Percentiles rank a stretch among this genome's conserved stretches.
These are phyloP conservation scores for Drosophila azteca DNA, from an alignment of 1,140 invertebrate species.

Conservation along the genomic window DNA sequence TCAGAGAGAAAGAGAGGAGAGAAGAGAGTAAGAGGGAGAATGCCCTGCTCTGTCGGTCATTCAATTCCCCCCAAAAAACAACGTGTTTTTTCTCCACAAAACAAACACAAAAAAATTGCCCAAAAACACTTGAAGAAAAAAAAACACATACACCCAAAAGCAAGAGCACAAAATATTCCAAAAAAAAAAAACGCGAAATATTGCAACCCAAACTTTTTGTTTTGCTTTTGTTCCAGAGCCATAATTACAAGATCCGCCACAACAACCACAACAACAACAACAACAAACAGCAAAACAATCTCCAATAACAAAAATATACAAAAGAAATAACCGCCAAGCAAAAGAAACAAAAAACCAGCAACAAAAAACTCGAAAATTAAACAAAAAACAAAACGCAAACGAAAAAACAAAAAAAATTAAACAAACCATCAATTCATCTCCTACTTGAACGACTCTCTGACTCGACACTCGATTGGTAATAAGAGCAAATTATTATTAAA, in stretches of 20 bases:
- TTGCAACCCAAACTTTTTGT: slow-evolving; percentile 45
- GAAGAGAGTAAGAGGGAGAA: neutral
- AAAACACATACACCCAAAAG: slow-evolving; percentile 8
- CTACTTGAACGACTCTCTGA: slow-evolving; percentile 78
- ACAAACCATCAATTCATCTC: slow-evolving; percentile 48
- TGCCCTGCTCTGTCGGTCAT: slow-evolving; percentile 8
- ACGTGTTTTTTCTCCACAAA: slow-evolving; percentile 53
- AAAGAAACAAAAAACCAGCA: slow-evolving; percentile 24
- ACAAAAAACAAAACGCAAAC: too few species aligned
- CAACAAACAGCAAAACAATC: slow-evolving; percentile 9
- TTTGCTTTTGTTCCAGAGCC: slow-evolving; percentile 68
- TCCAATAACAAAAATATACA: slow-evolving; percentile 1
- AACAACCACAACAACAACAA: slow-evolving; percentile 31
- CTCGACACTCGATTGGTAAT: slow-evolving; percentile 79
- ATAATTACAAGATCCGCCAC: slow-evolving; percentile 66
- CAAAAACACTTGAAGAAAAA: slow-evolving; percentile 27
- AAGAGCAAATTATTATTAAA: slow-evolving; percentile 71
- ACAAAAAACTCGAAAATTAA: slow-evolving; percentile 30
- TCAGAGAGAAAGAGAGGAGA: slow-evolving; percentile 31
- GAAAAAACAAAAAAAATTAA: too few species aligned
- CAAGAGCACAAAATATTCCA: slow-evolving; percentile 65
- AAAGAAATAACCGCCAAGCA: slow-evolving; percentile 19
- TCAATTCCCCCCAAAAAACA: slow-evolving; percentile 29
- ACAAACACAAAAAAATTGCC: slow-evolving; percentile 14
- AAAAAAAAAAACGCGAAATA: slow-evolving; percentile 43